A percentile compares a stretch with the other conserved stretches of the same genome.
phyloP scores from a whole-genome alignment of 2,113 vertebrate species.

The Empidonax alnorum region DNA sequence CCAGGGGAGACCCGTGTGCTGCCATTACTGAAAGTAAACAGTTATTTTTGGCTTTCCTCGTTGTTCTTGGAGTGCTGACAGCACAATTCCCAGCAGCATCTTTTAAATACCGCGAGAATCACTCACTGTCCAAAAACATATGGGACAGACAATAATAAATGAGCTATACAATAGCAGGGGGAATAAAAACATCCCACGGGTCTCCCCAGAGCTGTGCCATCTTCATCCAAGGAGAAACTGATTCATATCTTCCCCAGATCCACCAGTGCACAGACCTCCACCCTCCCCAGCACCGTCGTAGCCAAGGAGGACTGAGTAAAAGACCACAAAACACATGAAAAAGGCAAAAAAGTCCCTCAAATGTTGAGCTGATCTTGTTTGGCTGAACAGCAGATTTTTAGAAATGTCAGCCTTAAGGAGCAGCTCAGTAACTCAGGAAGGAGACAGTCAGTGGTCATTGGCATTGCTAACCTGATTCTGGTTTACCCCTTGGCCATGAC shows the following conservation, averaged over 20 bases:
- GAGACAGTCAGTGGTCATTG: background rate
- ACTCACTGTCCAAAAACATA: conserved; percentile 32
- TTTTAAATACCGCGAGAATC: conserved; percentile 12
- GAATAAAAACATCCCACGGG: background rate
- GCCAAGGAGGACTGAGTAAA: background rate
- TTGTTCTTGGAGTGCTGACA: conserved; percentile 64
- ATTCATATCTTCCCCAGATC: background rate
- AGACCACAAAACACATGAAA: background rate
- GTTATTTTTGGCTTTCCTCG: conserved; percentile 48
- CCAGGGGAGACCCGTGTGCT: conserved; percentile 16
- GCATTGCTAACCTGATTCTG: background rate
- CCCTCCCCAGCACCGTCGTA: background rate
- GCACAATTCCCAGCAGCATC: conserved; percentile 47
- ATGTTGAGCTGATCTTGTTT: background rate
- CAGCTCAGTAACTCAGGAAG: background rate
- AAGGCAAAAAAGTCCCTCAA: background rate
- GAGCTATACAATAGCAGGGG: background rate
- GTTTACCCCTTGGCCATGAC: background rate
- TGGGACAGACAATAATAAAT: background rate
- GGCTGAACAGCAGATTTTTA: background rate
- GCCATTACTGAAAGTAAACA: conserved; percentile 40
- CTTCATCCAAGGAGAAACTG: background rate
- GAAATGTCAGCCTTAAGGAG: background rate
- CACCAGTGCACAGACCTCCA: background rate
- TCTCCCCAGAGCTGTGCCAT: background rate